phyloP scores from a whole-genome alignment of 1,140 invertebrate genomes.

The Drosophila malerkotliana region DNA sequence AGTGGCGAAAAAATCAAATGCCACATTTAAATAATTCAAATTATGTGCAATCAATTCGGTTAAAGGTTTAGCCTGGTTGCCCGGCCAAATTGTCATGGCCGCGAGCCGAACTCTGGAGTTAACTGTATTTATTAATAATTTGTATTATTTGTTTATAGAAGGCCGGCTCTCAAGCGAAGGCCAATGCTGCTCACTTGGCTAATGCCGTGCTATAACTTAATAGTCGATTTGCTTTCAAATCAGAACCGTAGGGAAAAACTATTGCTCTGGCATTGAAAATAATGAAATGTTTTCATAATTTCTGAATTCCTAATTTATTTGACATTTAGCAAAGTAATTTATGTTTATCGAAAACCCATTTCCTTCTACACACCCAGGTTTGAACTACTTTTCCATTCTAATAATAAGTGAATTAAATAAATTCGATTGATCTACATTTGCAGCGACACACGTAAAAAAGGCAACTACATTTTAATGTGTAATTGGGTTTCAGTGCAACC shows the following conservation, averaged over 20 bases:
- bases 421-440: conserved; percentile 21
- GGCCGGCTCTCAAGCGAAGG: conserved; percentile 34
- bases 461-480: conserved; percentile 39
- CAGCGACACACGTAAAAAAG: conserved; percentile 21
- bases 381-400: not conserved
- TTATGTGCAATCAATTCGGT: conserved; percentile 60
- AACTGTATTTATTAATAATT: conserved; percentile 49
- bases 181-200: conserved; percentile 42
- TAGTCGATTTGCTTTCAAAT: conserved; percentile 45
- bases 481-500: conserved; percentile 50
- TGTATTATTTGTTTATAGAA: conserved; percentile 55
- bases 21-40: conserved; percentile 70
- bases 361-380: not conserved
- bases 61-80: conserved; percentile 42
- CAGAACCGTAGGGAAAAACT: conserved; percentile 30
- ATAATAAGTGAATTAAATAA: conserved; percentile 16
- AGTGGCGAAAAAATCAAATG: conserved; percentile 46
- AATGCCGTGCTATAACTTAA: conserved; percentile 45
- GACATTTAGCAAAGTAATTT: conserved; percentile 31
- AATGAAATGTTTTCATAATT: conserved; percentile 26
- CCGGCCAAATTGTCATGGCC: conserved; percentile 42
- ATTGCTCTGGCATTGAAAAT: conserved; percentile 44
- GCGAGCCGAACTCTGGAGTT: conserved; percentile 23
- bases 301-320: conserved; percentile 23
- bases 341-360: not conserved